Base-by-base conservation (phyloP, 2,797 vertebrate species). In the Notolabrus celidotus region DNA sequence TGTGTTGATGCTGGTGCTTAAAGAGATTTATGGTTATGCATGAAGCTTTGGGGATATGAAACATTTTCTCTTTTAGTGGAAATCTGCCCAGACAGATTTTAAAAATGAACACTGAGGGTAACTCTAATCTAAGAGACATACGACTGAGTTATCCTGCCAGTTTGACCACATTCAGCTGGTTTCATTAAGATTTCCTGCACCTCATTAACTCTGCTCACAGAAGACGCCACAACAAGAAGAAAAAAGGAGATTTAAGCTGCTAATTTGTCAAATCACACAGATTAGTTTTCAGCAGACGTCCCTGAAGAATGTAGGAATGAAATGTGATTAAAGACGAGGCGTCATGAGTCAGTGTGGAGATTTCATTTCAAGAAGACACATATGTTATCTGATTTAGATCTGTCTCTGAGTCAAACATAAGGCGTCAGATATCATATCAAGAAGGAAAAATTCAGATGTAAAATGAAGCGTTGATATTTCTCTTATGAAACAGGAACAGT, bases 131-230 rank as follows among this genome's bases (percentile, higher is more conserved):
- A 45, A 4, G 33, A 59, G n/a, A 74, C 69, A 69, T 31, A 22
- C 4, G 1, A 45, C 17, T 20, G 11, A 1, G 50, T 38, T 7
- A 11, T 1, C 15, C 19, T 19, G 29, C 41, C 11, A 16, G 45
- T 70, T 67, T 55, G 33, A 47, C 56, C 34, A 10, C 52, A 38
- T 68, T 36, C 25, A 17, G 49, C 67, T 54, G n/a, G 39, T 83
- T 64, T 67, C 69, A 62, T 79, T 71, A 65, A 66, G 60, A 53
- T 39, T 79, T 52, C 66, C 16, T 3, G 46, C 38, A 71, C 63
- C 67, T 79, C 75, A 68, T 84, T 81, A 75, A 70, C 39, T 68
- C 36, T 51, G 54, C 52, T 12, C 19, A 47, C 9, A 38, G 25
- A 49, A 70, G 42, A 62, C 12, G 23, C 49, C 43, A 69, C 23